A percentile compares a stretch with the other conserved stretches of the same genome.
Conservation (phyloP, 2,797 vertebrate species). For the Alfaro cultratus region DNA sequence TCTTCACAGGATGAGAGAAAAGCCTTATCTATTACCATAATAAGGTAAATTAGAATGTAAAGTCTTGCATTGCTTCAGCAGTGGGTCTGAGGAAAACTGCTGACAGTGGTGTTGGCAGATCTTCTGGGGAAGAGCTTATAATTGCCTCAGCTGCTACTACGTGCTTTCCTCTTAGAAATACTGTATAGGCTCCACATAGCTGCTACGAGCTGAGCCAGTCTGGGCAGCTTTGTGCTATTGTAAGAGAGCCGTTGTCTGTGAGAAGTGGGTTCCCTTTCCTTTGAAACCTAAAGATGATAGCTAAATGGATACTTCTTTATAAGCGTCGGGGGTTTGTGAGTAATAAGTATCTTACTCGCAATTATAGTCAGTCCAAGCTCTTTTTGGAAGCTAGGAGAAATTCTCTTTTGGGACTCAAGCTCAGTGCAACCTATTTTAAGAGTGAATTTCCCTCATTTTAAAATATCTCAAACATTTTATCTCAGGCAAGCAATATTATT, state of each 20-base stretch:
- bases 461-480: background rate
- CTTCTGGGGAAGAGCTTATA: constrained; percentile 57
- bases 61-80: constrained; percentile 52
- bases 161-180: constrained; percentile 54
- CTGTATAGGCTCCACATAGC: constrained; percentile 61
- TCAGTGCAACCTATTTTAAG: background rate
- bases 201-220: constrained; percentile 52
- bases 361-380: background rate
- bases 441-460: background rate
- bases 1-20: constrained; percentile 42
- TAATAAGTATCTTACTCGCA: background rate
- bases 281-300: constrained; percentile 8
- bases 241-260: constrained; percentile 41
- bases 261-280: constrained; percentile 20
- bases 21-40: constrained; percentile 71
- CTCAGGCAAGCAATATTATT: background rate
- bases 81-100: constrained; percentile 62
- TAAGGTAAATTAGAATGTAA: constrained; percentile 64
- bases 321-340: background rate
- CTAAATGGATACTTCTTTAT: background rate
- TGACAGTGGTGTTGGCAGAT: constrained; percentile 67
- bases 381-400: background rate
- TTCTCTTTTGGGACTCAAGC: background rate
- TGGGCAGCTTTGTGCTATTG: constrained; percentile 51
- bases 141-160: constrained; percentile 61